A percentile compares a stretch with the other conserved stretches of the same genome.
These are phyloP conservation scores for Leptosomus discolor DNA, from an alignment of 2,113 vertebrate species.

Conservation along the genomic window DNA sequence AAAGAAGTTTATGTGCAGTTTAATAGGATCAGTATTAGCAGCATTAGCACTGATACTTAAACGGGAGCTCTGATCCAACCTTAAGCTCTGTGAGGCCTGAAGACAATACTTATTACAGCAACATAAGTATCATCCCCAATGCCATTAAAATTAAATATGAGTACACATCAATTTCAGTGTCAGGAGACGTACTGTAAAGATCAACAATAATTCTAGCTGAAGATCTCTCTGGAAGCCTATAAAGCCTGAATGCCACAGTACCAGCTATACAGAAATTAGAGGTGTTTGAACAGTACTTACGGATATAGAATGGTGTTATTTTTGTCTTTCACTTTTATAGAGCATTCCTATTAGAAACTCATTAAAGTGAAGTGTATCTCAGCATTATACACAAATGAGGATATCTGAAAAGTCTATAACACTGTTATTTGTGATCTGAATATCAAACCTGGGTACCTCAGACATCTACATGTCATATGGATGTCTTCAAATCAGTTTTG, in stretches of 20 bases:
- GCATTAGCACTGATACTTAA: background rate
- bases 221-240: conserved; percentile 25
- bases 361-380: background rate
- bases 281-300: background rate
- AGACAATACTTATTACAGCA: conserved; percentile 6
- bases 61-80: background rate
- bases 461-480: background rate
- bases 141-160: conserved; percentile 45
- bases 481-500: background rate
- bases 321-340: background rate
- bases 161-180: conserved; percentile 14
- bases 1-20: background rate
- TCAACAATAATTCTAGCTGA: conserved; percentile 47
- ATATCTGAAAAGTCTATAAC: background rate
- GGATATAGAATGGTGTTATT: background rate
- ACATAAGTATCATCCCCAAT: background rate
- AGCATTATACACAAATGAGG: background rate
- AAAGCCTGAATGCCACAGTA: background rate
- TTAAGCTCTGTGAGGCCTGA: background rate
- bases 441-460: background rate
- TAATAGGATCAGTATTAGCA: conserved; percentile 21
- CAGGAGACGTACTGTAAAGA: conserved; percentile 10
- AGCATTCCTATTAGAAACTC: background rate
- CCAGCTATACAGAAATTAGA: background rate
- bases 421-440: background rate